Evolutionary conservation across 2,113 vertebrate genomes (phyloP), one percentile per base, ranked within the genome.

Genomic region (Panthera uncia): DNA sequence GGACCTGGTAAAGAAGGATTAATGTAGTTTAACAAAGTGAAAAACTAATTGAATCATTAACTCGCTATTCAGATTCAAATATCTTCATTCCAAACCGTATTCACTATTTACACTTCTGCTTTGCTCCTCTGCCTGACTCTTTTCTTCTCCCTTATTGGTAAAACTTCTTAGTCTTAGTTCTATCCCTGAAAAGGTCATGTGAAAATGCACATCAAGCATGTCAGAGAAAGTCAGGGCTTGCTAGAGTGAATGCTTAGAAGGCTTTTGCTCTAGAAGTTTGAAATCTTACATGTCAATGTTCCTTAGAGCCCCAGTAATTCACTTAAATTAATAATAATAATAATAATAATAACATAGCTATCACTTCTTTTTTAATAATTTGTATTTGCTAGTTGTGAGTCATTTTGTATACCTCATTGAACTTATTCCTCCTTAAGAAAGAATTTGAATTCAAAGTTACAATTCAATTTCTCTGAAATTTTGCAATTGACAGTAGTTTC

Each of bases 1-100:
- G 94, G 92, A 97, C n/a, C 94, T 89, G 96, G 97, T 93, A 99
- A 98, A 99, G 98, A 98, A 97, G 98, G 99, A 99, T 99, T 99
- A 99, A 98, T 98, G 97, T 98, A 98, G 98, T 98, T 98, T 98
- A 98, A 98, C 98, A 96, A 98, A 99, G 97, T 98, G 98, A 98
- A 98, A 99, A 99, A 98, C 98, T 98, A 99, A 99, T 99, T 99
- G 98, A 99, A 99, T 99, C 98, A 98, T 99, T 99, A 99, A 98
- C 98, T 98, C 97, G 89, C 98, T 97, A 99, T 99, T 99, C 98
- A 99, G 96, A 99, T 99, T 99, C 98, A 99, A 99, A 99, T 99
- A 97, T 98, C 98, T 98, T 98, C 97, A 98, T 99, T 98, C 98
- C 97, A 98, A 76, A 92, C 97, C 89, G 83, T 95, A 98, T 97